A percentile compares a stretch with the other conserved stretches of the same genome.
Evolutionary conservation across 2,797 vertebrate species (phyloP).

Genomic region (Syndactyla subalaris): DNA sequence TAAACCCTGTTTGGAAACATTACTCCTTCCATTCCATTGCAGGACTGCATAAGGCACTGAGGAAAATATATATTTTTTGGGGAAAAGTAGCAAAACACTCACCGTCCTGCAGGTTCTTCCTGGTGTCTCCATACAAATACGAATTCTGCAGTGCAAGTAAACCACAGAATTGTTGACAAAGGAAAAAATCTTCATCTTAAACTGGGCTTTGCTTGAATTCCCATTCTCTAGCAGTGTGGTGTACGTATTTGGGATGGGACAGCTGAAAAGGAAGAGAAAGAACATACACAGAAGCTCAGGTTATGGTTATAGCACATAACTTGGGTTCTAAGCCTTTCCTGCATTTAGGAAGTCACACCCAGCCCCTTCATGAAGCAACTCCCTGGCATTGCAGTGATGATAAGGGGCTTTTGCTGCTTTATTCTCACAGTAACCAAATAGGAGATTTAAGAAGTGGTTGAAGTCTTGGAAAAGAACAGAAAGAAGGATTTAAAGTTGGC

Average conservation of each 20-base stretch:
- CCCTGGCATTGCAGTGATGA: background rate
- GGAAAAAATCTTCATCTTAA: slow-evolving; percentile 87
- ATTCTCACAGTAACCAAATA: background rate
- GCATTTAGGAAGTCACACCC: background rate
- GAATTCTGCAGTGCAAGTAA: slow-evolving; percentile 89
- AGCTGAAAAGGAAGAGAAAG: slow-evolving; percentile 77
- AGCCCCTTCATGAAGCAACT: background rate
- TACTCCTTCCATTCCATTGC: background rate
- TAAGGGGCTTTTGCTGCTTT: background rate
- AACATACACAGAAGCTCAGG: background rate
- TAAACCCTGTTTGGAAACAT: background rate
- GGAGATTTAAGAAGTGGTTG: background rate
- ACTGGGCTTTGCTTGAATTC: slow-evolving; percentile 82
- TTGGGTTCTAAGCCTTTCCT: background rate
- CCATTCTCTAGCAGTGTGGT: slow-evolving; percentile 86
- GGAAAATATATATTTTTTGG: background rate
- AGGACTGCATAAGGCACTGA: background rate
- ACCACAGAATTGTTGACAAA: slow-evolving; percentile 82
- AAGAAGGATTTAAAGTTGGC: background rate
- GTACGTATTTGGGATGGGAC: slow-evolving; percentile 74
- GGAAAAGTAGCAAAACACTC: slow-evolving; percentile 41
- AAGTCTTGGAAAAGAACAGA: background rate
- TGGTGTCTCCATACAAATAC: slow-evolving; percentile 81
- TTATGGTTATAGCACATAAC: background rate
- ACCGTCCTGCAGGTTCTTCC: slow-evolving; percentile 81